Conservation (phyloP, 2,888 invertebrate genomes). For the Metellina segmentata region DNA sequence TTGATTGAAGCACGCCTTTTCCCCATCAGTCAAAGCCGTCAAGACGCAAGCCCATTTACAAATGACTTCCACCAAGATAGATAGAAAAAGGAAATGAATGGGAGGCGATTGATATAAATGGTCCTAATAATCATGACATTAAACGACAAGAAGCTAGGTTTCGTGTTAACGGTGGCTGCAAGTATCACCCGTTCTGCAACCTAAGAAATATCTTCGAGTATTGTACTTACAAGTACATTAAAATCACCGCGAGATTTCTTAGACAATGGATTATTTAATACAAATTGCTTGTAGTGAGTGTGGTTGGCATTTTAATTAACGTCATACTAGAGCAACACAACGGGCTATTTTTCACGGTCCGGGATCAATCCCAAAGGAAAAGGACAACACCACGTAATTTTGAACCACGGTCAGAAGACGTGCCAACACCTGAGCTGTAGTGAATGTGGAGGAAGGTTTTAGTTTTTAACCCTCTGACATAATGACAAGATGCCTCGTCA, state of each 20-base stretch:
- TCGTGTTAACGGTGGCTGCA: neutral
- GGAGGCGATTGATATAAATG: constrained; percentile 61
- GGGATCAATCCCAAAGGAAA: no score
- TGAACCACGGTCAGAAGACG: no score
- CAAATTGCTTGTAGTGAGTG: no score
- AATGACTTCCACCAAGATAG: constrained; percentile 53
- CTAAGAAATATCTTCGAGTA: neutral
- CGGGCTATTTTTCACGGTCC: no score
- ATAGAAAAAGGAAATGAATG: constrained; percentile 55
- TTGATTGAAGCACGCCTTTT: constrained; percentile 45
- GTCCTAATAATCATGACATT: constrained; percentile 49
- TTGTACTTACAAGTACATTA: neutral
- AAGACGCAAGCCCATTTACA: constrained; percentile 52
- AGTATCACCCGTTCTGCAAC: neutral
- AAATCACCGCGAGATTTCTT: neutral
- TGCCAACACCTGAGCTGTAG: no score
- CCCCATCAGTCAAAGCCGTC: constrained; percentile 47
- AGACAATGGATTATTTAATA: no score
- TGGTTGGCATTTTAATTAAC: no score
- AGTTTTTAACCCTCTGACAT: no score
- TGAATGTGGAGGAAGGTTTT: no score
- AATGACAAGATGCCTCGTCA: no score
- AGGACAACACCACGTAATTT: no score
- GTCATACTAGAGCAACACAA: no score
- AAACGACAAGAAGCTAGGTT: constrained; percentile 24